Conservation (phyloP, 1,140 invertebrate genomes). For the Dermatophagoides farinae region DNA sequence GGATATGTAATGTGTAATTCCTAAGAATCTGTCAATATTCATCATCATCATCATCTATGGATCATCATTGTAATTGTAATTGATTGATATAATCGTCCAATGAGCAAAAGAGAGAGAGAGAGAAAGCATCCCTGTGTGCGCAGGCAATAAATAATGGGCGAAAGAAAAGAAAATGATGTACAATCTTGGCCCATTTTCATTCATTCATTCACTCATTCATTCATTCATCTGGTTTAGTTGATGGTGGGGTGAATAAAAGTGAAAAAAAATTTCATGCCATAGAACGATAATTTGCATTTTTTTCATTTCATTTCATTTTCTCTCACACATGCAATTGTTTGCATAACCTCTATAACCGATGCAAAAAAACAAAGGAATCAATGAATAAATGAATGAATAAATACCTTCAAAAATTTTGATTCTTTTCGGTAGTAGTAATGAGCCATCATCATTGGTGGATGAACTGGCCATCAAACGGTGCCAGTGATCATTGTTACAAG, state of each 20-base stretch:
- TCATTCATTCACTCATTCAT: not conserved
- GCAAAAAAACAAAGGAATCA: not conserved
- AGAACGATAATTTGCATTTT: too few species aligned
- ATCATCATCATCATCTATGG: too few species aligned
- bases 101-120: not conserved
- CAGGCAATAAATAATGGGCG: not conserved
- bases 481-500: not conserved
- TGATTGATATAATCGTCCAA: too few species aligned
- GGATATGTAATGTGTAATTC: not conserved
- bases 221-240: not conserved
- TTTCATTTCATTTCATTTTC: too few species aligned
- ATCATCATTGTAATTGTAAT: too few species aligned
- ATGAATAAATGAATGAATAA: not conserved
- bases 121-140: not conserved
- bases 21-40: too few species aligned
- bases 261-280: not conserved
- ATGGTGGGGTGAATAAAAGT: too few species aligned
- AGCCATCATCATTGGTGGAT: not conserved
- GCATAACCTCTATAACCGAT: not conserved
- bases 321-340: too few species aligned
- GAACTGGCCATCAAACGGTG: not conserved
- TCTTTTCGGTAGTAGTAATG: slow-evolving; percentile 18
- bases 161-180: too few species aligned
- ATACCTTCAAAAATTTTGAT: slow-evolving; percentile 44
- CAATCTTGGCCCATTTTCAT: too few species aligned